Base-by-base conservation (phyloP, 23 tunicate genomes). In the Styela clava region DNA sequence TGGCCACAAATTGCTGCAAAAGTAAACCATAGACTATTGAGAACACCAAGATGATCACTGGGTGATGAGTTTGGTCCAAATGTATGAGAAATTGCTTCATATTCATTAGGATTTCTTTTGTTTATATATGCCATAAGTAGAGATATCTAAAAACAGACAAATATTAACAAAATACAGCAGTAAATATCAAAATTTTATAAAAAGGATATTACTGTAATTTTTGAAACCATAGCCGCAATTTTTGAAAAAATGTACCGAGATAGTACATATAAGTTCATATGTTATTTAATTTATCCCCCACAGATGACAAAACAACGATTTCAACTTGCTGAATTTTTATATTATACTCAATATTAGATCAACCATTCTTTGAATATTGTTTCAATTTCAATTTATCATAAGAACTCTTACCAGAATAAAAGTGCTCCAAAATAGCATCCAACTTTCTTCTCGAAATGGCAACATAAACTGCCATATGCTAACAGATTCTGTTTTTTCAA, bases 401-500 rank as follows among this genome's bases (percentile, higher is more conserved):
- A 21, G 27, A 30, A 30, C 27, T 32, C 25, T 31, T 78, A 73
- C 86, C 81, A 83, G 56, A 30, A 74, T 74, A 2, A 74, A 83
- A 3, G 65, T 56, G 31, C 73, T 74, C 89, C 89, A 85, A 29
- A 85, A 67, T 26, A 62, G 68, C 9, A 79, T 51, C 89, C 89
- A 85, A 3, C 78, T 64, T 30, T 85, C 89, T 31, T 79, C 84
- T 0, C 76, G 74, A 83, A 85, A 85, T 27, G 89, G 89, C 26
- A 82, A 71, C 89, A 85, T 85, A 31, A 85, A 85, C 79, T 85
- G 89, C 89, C 89, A 85, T 67, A 85, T 85, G 79, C 76, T 70
- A 2, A 85, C 74, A 1, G 89, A 70, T n/a, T 79, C 84, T 16
- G 83, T 70, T 69, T 71, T 78, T 62, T 85, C 79, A 34, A 69